Base-by-base conservation (phyloP, 2,888 invertebrate genomes). In the Habrosyne pyritoides region DNA sequence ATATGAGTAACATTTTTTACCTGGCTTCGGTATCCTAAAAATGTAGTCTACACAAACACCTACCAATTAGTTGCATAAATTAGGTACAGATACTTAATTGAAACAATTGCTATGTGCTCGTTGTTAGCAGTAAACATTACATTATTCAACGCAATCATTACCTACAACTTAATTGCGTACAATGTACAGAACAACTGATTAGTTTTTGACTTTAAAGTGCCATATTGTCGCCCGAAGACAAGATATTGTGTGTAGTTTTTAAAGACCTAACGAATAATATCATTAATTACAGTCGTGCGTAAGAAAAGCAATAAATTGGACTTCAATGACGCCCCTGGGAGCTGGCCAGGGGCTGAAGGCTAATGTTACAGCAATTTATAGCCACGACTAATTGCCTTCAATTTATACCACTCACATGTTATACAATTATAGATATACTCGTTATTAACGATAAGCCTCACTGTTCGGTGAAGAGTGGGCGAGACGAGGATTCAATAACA, bases 261-360 rank as follows among this genome's bases (percentile, higher is more conserved):
- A 8, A 42, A n/a, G 42, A 18, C 42, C 26, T 48, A 54, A 48
- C 53, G 52, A 42, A 42, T 14, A 8, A 49, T 53, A 54, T 59
- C 56, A 57, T 62, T 65, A 60, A 71, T 74, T 61, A 68, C 56
- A 52, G 53, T 53, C 59, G 56, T 64, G 62, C 64, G 66, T 74
- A 83, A 86, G 86, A 83, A 86, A 80, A 79, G 78, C 79, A 64
- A 85, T 89, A 87, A 86, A 89, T 88, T 84, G 80, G 56, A 59
- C 61, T 74, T 77, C 73, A 82, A 88, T 83, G 87, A 85, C 84
- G 71, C 89, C 87, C 86, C 72, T 60, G 84, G 85, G 88, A 83
- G 82, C 60, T 64, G 65, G 56, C 62, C 65, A 42, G n/a, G 42
- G 42, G 42, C 42, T 42, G 18, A 42, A 42, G 42, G 42, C 42